phyloP scores from a whole-genome alignment of 2,113 vertebrate species.

The Bujurquina vittata region DNA sequence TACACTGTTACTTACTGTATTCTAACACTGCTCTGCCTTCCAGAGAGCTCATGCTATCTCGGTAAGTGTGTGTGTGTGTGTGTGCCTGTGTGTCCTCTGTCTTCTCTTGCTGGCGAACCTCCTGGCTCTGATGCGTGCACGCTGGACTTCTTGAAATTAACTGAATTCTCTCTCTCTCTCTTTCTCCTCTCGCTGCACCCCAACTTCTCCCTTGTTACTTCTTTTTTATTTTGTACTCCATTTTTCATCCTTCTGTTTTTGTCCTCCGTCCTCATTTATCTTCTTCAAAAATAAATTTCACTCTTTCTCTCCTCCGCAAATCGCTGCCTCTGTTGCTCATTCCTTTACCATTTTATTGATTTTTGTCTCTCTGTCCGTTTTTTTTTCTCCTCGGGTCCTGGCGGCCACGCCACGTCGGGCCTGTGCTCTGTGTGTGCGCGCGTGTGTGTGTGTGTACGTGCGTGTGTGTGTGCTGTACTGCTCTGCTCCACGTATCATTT shows the following conservation, averaged over 20 bases:
- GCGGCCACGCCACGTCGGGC: constrained; percentile 38
- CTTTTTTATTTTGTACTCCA: not conserved
- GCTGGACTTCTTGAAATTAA: constrained; percentile 40
- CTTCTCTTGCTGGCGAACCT: constrained; percentile 14
- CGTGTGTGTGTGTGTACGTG: constrained; percentile 26
- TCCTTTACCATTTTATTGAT: not conserved
- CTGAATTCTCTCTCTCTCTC: constrained; percentile 38
- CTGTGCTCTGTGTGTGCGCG: constrained; percentile 39
- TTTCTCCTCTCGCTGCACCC: constrained; percentile 18
- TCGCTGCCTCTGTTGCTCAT: constrained; percentile 1
- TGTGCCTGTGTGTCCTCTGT: constrained; percentile 18
- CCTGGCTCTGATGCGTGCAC: constrained; percentile 27
- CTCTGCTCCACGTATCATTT: constrained; percentile 67
- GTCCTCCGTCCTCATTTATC: not conserved
- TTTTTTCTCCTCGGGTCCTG: constrained; percentile 33
- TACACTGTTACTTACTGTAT: constrained; percentile 61
- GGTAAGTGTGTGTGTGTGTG: constrained; percentile 75
- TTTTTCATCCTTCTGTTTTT: not conserved
- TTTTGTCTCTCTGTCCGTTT: not conserved
- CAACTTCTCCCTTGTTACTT: not conserved
- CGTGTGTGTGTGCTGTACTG: constrained; percentile 43
- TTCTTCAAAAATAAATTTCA: not conserved
- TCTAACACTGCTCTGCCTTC: constrained; percentile 79
- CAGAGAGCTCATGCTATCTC: constrained; percentile 75
- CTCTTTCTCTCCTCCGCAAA: not conserved